phyloP scores from a whole-genome alignment of 1,140 invertebrate genomes.

The Lepidurus packardi region DNA sequence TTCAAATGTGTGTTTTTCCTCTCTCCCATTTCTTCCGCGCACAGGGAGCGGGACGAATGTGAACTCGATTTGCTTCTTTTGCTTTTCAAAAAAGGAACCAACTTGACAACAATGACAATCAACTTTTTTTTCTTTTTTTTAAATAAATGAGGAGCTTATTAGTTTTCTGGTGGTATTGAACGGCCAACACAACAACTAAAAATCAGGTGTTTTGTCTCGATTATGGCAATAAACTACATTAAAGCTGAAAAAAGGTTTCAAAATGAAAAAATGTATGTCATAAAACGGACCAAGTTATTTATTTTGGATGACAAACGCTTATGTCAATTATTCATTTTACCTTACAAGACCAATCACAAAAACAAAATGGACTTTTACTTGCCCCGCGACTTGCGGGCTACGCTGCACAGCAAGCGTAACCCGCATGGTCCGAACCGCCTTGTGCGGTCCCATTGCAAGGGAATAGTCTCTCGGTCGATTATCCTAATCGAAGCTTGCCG shows the following conservation, averaged over 20 bases:
- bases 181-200: not conserved
- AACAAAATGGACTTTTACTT: too few species aligned
- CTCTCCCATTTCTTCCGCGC: not conserved
- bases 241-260: not conserved
- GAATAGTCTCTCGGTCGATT: too few species aligned
- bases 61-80: not conserved
- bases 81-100: not conserved
- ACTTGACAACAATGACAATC: constrained; percentile 1
- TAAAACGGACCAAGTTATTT: too few species aligned
- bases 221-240: constrained; percentile 12
- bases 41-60: not conserved
- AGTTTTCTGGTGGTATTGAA: not conserved
- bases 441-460: too few species aligned
- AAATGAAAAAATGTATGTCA: too few species aligned
- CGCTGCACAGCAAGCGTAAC: too few species aligned
- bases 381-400: too few species aligned
- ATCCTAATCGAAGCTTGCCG: too few species aligned
- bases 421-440: too few species aligned
- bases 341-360: too few species aligned
- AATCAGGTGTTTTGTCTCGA: not conserved
- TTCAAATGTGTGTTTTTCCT: not conserved
- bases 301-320: too few species aligned
- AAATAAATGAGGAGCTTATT: not conserved
- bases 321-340: too few species aligned
- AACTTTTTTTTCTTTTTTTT: not conserved